phyloP scores from a whole-genome alignment of 1,140 invertebrate genomes.

The Caerostris darwini region DNA sequence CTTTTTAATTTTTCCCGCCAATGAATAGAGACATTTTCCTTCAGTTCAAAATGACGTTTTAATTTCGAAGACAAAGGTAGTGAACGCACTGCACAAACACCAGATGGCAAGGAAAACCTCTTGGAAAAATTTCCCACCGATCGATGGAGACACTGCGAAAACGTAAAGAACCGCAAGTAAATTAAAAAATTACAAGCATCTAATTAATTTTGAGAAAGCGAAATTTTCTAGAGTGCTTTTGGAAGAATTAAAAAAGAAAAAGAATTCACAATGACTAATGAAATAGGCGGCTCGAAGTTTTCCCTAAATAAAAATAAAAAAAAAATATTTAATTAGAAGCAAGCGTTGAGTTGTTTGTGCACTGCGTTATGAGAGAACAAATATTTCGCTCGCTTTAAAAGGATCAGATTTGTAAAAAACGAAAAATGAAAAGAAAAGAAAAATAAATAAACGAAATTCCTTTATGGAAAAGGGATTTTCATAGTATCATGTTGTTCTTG shows the following conservation, averaged over 20 bases:
- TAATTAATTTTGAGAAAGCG: constrained; percentile 63
- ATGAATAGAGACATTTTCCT: neutral
- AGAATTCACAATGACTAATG: constrained; percentile 59
- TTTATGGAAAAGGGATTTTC: neutral
- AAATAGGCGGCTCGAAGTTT: constrained; percentile 5
- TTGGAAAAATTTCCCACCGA: neutral
- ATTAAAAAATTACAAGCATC: constrained; percentile 56
- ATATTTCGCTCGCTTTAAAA: constrained; percentile 3
- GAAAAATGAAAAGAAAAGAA: neutral
- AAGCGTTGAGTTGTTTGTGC: neutral
- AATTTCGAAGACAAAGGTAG: neutral
- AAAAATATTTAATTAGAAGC: constrained; percentile 63
- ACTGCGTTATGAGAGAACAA: neutral
- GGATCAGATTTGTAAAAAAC: neutral
- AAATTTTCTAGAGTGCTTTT: constrained; percentile 58
- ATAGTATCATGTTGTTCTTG: constrained; percentile 37
- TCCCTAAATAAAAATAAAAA: neutral
- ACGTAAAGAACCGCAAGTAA: constrained; percentile 23
- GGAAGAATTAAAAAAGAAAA: constrained; percentile 7
- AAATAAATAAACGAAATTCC: constrained; percentile 1
- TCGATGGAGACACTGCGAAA: constrained; percentile 6
- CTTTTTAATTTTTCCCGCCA: neutral
- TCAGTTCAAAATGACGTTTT: neutral
- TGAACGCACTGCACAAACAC: neutral
- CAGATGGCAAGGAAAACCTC: neutral